Evolutionary conservation across 2,113 vertebrate species (phyloP).

Genomic region (Globicephala melas): DNA sequence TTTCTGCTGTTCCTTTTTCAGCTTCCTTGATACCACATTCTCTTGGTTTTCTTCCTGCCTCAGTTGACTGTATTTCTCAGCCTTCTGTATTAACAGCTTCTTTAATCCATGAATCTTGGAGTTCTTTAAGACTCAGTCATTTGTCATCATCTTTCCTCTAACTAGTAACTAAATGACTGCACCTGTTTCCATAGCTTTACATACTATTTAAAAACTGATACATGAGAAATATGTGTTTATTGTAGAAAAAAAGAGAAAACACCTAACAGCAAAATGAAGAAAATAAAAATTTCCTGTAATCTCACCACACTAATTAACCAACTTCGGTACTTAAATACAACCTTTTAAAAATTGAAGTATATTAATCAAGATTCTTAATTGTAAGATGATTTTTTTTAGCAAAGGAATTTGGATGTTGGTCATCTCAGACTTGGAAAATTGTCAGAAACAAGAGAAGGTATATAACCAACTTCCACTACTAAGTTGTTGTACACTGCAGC

Average conservation of each 20-base stretch:
- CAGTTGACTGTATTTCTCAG: neutral
- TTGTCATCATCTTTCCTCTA: neutral
- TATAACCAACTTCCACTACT: neutral
- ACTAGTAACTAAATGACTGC: neutral
- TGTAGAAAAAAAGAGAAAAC: neutral
- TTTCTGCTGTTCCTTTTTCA: neutral
- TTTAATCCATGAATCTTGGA: neutral
- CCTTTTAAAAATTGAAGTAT: slow-evolving; percentile 2
- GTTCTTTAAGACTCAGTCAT: neutral
- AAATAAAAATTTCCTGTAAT: slow-evolving; percentile 1
- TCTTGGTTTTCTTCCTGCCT: neutral
- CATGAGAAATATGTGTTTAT: neutral
- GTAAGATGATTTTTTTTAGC: neutral
- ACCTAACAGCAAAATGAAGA: neutral
- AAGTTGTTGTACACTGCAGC: neutral
- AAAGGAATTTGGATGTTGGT: neutral
- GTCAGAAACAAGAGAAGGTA: neutral
- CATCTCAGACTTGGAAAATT: slow-evolving; percentile 10
- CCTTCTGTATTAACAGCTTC: neutral
- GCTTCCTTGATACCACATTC: neutral
- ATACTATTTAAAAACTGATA: neutral
- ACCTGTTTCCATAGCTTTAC: neutral
- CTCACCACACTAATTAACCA: neutral
- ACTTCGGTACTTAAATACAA: neutral
- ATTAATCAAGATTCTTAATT: slow-evolving; percentile 10